Base-by-base conservation (phyloP, 2,888 invertebrate species). In the Poecilus cupreus region DNA sequence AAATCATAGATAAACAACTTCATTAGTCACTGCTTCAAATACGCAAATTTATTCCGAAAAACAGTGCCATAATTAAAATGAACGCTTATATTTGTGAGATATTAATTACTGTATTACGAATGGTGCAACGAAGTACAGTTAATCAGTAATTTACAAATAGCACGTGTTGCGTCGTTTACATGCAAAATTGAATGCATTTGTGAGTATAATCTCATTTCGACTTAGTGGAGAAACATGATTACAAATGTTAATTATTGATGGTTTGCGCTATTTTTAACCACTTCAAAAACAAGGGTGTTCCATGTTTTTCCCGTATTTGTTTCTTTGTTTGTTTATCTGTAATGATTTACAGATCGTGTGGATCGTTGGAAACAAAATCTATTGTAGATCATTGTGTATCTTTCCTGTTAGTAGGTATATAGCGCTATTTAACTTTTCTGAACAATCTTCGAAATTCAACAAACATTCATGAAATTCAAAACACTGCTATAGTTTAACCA, bases 31-130 rank as follows among this genome's bases (percentile, higher is more conserved):
- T 13, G 13, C 43, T 13, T 60, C 26, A 60, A 60, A 60, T 60
- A 60, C 60, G 60, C 60, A 60, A 60, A 60, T 60, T 24, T 60
- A 60, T 60, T 60, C 60, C 26, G 11, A 60, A 60, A 60, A 26
- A 26, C 54, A 3, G 32, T 43, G 22, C 26, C 60, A 13, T 60
- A 24, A 60, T 60, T 51, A 60, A 60, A 26, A 60, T 24, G n/a
- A 26, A 26, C n/a, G 57, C 57, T n/a, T 22, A 4, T 10, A 22
- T 5, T 26, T 57, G 18, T 32, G 5, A 32, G 22, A n/a, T 57
- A n/a, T n/a, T 57, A 57, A 57, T 57, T 57, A 57, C 24, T n/a
- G 11, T 24, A 22, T 20, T 26, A 60, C 26, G 22, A 24, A n/a
- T 60, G n/a, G 1, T 60, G 60, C 60, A 60, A 11, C n/a, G 8